Percentiles rank a stretch among this genome's conserved stretches.
These are phyloP conservation scores for Sesamia nonagrioides DNA, from an alignment of 1,140 invertebrate species.

Conservation along the genomic window DNA sequence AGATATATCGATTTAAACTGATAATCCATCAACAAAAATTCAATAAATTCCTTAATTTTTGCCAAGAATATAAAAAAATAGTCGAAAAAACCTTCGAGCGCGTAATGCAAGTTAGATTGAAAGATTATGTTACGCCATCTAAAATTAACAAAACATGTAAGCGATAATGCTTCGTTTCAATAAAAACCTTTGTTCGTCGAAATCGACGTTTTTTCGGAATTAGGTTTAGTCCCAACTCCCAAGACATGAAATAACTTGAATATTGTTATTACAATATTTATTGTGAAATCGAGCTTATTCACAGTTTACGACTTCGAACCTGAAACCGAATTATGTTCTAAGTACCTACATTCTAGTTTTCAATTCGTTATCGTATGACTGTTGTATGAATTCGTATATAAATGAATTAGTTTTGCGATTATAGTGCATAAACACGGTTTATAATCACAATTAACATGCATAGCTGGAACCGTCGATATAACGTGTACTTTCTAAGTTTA, in stretches of 20 bases:
- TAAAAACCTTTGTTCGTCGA: slow-evolving; percentile 29
- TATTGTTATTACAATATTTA: slow-evolving; percentile 25
- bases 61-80: background rate
- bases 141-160: slow-evolving; percentile 38
- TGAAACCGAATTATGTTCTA: background rate
- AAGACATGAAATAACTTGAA: slow-evolving; percentile 8
- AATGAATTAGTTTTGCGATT: slow-evolving; percentile 21
- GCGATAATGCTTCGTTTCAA: slow-evolving; percentile 39
- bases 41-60: background rate
- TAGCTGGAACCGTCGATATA: background rate
- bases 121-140: background rate
- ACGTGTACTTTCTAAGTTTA: background rate
- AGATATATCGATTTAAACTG: background rate
- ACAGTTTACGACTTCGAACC: slow-evolving; percentile 3
- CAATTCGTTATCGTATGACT: slow-evolving; percentile 10
- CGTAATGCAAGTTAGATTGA: background rate
- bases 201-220: slow-evolving; percentile 4
- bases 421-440: slow-evolving; percentile 20
- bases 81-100: background rate
- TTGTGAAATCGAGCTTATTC: background rate
- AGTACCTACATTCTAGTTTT: background rate
- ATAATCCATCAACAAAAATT: background rate
- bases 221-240: background rate
- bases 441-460: slow-evolving; percentile 5
- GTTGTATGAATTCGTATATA: slow-evolving; percentile 16